phyloP scores from a whole-genome alignment of 2,113 vertebrate genomes.

The Phyllopteryx taeniolatus region DNA sequence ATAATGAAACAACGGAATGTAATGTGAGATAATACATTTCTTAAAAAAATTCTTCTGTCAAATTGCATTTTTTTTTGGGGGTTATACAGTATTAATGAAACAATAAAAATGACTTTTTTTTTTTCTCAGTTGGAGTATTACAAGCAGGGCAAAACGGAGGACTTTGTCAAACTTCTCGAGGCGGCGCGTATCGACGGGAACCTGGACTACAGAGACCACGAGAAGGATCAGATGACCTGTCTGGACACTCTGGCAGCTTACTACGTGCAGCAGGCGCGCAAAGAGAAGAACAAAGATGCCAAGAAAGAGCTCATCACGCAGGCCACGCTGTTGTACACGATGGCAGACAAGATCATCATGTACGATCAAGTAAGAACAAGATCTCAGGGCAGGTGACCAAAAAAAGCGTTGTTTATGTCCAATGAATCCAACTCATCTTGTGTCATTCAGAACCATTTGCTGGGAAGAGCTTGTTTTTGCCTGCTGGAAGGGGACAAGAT shows the following conservation, averaged over 20 bases:
- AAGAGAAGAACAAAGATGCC: conserved; percentile 98
- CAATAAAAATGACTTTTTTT: not conserved
- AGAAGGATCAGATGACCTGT: conserved; percentile 99
- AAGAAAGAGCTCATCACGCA: conserved; percentile 99
- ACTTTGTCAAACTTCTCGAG: conserved; percentile 97
- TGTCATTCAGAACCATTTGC: conserved; percentile 88
- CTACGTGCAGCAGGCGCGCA: conserved; percentile 96
- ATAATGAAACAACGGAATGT: not conserved
- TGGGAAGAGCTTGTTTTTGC: conserved; percentile 98
- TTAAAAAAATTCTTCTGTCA: too few relatives aligned
- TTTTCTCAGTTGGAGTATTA: conserved; percentile 90
- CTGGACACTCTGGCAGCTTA: conserved; percentile 96
- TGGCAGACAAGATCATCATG: conserved; percentile 99
- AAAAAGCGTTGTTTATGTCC: not conserved
- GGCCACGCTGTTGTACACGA: conserved; percentile 94
- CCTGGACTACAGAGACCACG: conserved; percentile 96
- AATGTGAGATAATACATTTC: too few relatives aligned
- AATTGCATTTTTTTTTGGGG: too few relatives aligned
- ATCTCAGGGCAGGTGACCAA: not conserved
- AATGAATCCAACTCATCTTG: conserved; percentile 17
- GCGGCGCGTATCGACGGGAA: conserved; percentile 98
- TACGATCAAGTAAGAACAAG: conserved; percentile 89
- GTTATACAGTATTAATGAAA: not conserved
- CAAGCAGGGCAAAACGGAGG: conserved; percentile 98
- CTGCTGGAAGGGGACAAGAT: conserved; percentile 99